Base-by-base conservation (phyloP, 2,113 vertebrate species). In the Columba janthina region DNA sequence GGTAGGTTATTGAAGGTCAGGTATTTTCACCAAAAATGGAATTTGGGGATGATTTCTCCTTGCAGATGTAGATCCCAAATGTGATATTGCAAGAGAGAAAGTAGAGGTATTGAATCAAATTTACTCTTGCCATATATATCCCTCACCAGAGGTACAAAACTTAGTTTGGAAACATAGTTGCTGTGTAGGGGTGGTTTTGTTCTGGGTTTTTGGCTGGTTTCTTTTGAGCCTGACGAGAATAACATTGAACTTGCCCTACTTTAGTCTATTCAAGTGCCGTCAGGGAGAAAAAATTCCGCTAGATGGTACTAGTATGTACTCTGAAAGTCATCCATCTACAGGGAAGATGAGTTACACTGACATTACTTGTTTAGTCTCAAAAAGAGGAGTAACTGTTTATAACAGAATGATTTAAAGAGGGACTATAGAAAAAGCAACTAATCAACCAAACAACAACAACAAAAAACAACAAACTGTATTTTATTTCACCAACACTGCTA, bases 151-250 rank as follows among this genome's bases (percentile, higher is more conserved):
- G 6, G 16, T 12, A 10, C 6, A 61, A 60, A 82, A 40, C 10
- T 28, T n/a, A n/a, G 11, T 64, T 75, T 88, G 34, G 32, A 69
- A 85, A 58, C 36, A 2, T 17, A 53, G 16, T 50, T 73, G 14
- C 4, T 48, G 18, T 28, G 4, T 11, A 16, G 28, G 26, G 7
- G 20, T 10, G 1, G 32, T 2, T 31, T n/a, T 26, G 10, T 46
- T 70, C 8, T 2, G 1, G 12, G 6, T 1, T 51, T 66, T 40
- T 28, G 22, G 21, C 53, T 2, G 29, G 18, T 7, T 10, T 20
- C n/a, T 15, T 24, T 53, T 82, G 4, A 66, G 9, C 42, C 65
- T 83, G 40, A 62, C 42, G 53, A 78, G 20, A 6, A 11, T 20
- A 62, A 1, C 69, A 56, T 44, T 64, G n/a, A 76, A 82, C 14